Conservation (phyloP, 1,140 invertebrate species). For the Cydia amplana region DNA sequence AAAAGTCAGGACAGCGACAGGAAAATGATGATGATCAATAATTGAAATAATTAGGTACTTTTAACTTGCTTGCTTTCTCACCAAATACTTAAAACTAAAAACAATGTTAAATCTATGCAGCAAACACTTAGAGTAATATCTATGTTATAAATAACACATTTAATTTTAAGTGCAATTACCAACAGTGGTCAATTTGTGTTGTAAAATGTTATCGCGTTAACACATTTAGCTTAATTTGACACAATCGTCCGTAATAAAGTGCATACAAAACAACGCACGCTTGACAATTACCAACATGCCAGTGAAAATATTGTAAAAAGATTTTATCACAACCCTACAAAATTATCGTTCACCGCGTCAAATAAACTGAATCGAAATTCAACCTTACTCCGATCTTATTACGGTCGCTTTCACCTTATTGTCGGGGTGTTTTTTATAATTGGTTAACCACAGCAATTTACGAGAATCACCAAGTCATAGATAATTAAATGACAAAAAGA, state of each 20-base stretch:
- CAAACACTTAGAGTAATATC: too few relatives aligned
- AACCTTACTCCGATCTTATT: conserved; percentile 26
- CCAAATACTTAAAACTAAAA: too few relatives aligned
- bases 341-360: conserved; percentile 22
- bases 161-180: conserved; percentile 12
- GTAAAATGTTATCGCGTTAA: conserved; percentile 26
- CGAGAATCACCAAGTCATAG: conserved; percentile 57
- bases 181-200: background rate
- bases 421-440: background rate
- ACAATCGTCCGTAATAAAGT: conserved; percentile 44
- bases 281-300: conserved; percentile 52
- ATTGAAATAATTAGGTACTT: too few relatives aligned
- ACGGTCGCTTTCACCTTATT: conserved; percentile 31
- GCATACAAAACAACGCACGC: conserved; percentile 43
- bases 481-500: conserved; percentile 73
- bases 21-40: too few relatives aligned
- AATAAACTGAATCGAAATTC: conserved; percentile 31
- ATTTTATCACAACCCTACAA: conserved; percentile 50
- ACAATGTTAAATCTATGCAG: too few relatives aligned
- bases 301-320: conserved; percentile 52
- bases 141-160: too few relatives aligned
- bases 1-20: too few relatives aligned
- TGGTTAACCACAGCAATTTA: conserved; percentile 58
- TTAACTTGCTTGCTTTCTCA: too few relatives aligned
- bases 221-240: conserved; percentile 43